Base-by-base conservation (phyloP, 2,888 invertebrate genomes). In the Elysia crispata region DNA sequence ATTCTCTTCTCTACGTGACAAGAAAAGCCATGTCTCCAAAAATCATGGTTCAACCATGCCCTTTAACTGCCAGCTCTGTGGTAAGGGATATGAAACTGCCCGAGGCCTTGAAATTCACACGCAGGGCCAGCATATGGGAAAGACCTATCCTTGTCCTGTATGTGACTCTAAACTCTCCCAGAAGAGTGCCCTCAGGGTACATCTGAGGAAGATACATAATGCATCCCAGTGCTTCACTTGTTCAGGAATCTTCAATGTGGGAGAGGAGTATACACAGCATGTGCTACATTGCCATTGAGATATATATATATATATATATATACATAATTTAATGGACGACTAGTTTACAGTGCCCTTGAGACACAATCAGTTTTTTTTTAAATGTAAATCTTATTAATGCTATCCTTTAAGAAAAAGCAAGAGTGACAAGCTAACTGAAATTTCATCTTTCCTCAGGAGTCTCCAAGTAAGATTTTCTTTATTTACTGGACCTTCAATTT, bases 121-220 rank as follows among this genome's bases (percentile, higher is more conserved):
- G 25, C 20, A 15, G 20, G 28, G 30, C 23, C 30, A 31, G 20
- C 69, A 69, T 20, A 18, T 31, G 23, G 69, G 69, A 31, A 69
- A 25, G 23, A 30, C 20, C n/a, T 33, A n/a, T 33, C 30, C 13
- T 15, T 69, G 69, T 33, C 69, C 69, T n/a, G 31, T 69, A 6
- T 69, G 69, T 69, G 69, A 69, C 31, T 30, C 69, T 5, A 69
- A 69, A 33, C 23, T 69, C 20, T 33, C 69, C n/a, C 69, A 69
- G 41, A 69, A 69, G 69, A 33, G 33, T 33, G n/a, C 25, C 20
- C 31, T 69, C 1, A 69, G 33, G 41, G 31, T 20, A 33, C 69
- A 69, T 31, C 13, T 69, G 69, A 69, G 41, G n/a, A n/a, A 13
- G 5, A 11, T 69, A 1, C 69, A 69, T n/a, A 31, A 69, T 15